Evolutionary conservation across 2,888 invertebrate species (phyloP).

Genomic region (Subacronicta megacephala): DNA sequence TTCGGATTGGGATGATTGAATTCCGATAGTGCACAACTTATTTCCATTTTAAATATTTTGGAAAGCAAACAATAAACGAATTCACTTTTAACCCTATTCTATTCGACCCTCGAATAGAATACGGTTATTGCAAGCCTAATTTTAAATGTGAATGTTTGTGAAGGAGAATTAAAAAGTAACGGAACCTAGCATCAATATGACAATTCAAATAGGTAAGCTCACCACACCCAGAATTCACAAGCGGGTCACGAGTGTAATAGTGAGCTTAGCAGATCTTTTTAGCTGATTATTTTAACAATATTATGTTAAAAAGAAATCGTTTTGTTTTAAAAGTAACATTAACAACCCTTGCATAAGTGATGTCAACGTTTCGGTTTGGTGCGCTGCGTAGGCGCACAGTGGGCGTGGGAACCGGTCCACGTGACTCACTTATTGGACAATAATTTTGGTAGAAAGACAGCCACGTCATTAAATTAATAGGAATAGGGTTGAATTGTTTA

Average conservation of each 20-base stretch:
- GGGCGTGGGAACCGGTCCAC: constrained; percentile 81
- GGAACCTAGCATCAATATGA: not conserved
- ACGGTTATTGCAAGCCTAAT: no score
- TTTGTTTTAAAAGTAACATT: constrained; percentile 44
- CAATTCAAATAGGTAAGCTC: not conserved
- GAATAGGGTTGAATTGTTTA: constrained; percentile 43
- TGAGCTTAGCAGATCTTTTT: no score
- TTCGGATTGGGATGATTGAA: constrained; percentile 15
- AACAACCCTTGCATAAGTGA: constrained; percentile 63
- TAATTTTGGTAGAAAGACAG: constrained; percentile 67
- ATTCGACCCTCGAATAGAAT: no score
- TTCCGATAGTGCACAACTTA: not conserved
- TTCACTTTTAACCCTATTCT: no score
- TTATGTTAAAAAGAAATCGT: no score
- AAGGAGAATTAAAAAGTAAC: not conserved
- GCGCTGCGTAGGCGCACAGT: constrained; percentile 72
- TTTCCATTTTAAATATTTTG: no score
- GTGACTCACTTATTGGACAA: constrained; percentile 75
- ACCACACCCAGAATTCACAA: no score
- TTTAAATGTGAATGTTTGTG: not conserved
- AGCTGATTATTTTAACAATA: no score
- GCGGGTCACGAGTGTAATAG: not conserved
- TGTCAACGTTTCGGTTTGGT: constrained; percentile 65
- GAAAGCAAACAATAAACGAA: no score
- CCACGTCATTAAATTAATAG: constrained; percentile 62